phyloP scores from a whole-genome alignment of 2,888 invertebrate genomes.

The Erebia aethiops region DNA sequence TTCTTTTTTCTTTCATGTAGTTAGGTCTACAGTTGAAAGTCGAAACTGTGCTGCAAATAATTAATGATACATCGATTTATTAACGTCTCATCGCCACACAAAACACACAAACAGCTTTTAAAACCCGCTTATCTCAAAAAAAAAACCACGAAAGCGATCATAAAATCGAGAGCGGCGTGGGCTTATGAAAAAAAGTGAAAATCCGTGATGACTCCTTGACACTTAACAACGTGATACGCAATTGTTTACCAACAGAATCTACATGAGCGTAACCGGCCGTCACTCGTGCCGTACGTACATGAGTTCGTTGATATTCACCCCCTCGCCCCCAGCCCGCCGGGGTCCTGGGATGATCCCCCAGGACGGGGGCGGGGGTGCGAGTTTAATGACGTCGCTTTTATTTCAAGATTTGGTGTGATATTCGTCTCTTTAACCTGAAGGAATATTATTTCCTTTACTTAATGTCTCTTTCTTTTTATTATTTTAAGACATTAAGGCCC shows the following conservation, averaged over 20 bases:
- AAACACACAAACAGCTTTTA: neutral
- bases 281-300: constrained; percentile 64
- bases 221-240: constrained; percentile 47
- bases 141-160: neutral
- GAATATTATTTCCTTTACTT: constrained; percentile 34
- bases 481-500: neutral
- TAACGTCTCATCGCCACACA: too few relatives aligned
- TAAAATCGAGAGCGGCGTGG: neutral
- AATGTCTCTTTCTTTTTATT: constrained; percentile 14
- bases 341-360: constrained; percentile 61
- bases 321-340: constrained; percentile 46
- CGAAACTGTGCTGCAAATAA: too few relatives aligned
- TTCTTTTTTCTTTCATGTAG: too few relatives aligned
- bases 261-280: constrained; percentile 69
- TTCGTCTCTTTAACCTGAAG: constrained; percentile 47
- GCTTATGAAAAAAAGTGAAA: constrained; percentile 11
- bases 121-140: too few relatives aligned
- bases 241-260: constrained; percentile 80
- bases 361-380: constrained; percentile 54
- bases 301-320: constrained; percentile 80
- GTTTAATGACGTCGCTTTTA: constrained; percentile 76
- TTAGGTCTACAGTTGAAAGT: too few relatives aligned
- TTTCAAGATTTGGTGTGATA: constrained; percentile 68
- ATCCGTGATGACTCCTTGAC: constrained; percentile 4
- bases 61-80: too few relatives aligned